Evolutionary conservation across 2,888 invertebrate species (phyloP).

Genomic region (Agelastica alni): DNA sequence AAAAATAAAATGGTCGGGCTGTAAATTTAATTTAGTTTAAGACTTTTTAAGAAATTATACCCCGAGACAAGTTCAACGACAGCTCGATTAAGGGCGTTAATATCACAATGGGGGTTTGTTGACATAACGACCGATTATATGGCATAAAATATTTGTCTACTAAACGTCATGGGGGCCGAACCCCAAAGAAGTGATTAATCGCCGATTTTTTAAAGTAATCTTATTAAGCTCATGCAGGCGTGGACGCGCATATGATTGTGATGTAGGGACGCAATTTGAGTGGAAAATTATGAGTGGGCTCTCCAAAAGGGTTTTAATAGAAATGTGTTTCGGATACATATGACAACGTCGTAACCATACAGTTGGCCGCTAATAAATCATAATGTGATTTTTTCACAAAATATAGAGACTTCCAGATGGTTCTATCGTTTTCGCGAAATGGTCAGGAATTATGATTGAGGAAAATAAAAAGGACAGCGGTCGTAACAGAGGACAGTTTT

Average conservation of each 20-base stretch:
- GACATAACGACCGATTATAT: neutral
- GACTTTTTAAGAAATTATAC: neutral
- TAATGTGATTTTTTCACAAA: too few relatives aligned
- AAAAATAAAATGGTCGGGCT: too few relatives aligned
- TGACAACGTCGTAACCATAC: too few relatives aligned
- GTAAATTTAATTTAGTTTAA: neutral
- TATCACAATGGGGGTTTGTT: neutral
- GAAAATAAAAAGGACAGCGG: too few relatives aligned
- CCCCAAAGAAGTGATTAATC: slow-evolving; percentile 3
- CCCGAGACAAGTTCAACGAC: neutral
- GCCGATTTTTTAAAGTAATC: slow-evolving; percentile 5
- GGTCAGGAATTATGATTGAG: too few relatives aligned
- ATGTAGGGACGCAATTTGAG: neutral
- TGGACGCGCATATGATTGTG: neutral
- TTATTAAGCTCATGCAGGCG: neutral
- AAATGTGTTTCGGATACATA: too few relatives aligned
- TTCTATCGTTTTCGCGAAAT: too few relatives aligned
- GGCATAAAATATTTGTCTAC: slow-evolving; percentile 1
- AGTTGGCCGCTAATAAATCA: too few relatives aligned
- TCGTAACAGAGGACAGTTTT: too few relatives aligned
- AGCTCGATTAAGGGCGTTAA: neutral
- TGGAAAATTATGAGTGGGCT: slow-evolving; percentile 1
- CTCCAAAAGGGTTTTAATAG: too few relatives aligned
- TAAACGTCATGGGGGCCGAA: neutral
- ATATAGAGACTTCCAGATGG: too few relatives aligned